Base-by-base conservation (phyloP, 2,113 vertebrate genomes). In the Trinectes maculatus region DNA sequence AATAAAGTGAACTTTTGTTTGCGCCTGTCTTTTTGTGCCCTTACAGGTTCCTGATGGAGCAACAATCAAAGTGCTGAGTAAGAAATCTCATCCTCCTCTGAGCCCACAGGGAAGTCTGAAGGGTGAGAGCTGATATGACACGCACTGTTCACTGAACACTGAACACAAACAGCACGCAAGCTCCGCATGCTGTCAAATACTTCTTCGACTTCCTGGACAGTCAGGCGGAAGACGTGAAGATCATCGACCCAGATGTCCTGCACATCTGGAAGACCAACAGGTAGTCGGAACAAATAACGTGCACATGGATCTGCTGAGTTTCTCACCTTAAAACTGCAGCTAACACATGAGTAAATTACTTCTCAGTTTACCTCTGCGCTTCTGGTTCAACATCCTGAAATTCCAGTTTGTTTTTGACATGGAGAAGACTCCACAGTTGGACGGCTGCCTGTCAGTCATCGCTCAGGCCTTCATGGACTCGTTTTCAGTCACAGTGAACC, bases 241-340 rank as follows among this genome's bases (percentile, higher is more conserved):
- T 98, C 74, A 92, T 89, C 5, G 98, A 99, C 81, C 95, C 96
- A 16, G 98, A 99, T 36, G 94, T 99, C 1, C 89, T 95, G 22
- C 98, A 99, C 81, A 99, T 99, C 86, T 99, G 98, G 98, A 99
- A 98, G 89, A 98, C 98, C 73, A 99, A 99, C 93, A 99, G 98
- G 98, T 98, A 65, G n/a, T n/a, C n/a, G n/a, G n/a, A n/a, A n/a
- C n/a, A n/a, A n/a, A n/a, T n/a, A n/a, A n/a, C n/a, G n/a, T n/a
- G n/a, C n/a, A n/a, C n/a, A n/a, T n/a, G n/a, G n/a, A n/a, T n/a
- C n/a, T n/a, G n/a, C n/a, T n/a, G n/a, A n/a, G n/a, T n/a, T n/a
- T n/a, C n/a, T n/a, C n/a, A n/a, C n/a, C n/a, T n/a, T n/a, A n/a
- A n/a, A n/a, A n/a, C n/a, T n/a, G n/a, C n/a, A n/a, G n/a, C n/a